Evolutionary conservation across 2,797 vertebrate species (phyloP), one percentile per base, ranked within the genome.

Genomic region (Crypturellus tataupa): DNA sequence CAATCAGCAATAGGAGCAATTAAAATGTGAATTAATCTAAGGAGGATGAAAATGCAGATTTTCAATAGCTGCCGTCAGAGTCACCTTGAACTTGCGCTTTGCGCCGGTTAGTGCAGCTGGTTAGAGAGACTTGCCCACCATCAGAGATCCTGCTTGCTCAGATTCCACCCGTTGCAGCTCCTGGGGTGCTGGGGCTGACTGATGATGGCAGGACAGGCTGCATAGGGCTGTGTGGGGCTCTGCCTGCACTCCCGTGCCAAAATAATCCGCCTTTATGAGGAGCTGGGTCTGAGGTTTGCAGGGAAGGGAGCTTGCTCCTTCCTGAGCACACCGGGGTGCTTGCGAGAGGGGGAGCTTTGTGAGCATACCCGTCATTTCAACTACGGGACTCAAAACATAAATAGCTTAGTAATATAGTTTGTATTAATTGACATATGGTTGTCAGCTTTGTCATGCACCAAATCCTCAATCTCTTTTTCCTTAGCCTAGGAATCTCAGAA

Each of bases 11-110:
- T 88, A 91, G 29, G 82, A 96, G 95, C 92, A 97, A 97, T 97
- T 98, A 97, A 97, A 97, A 94, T 87, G 72, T 24, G 85, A 97
- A 96, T 97, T 96, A 97, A 96, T 97, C 82, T 96, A 95, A 96
- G 95, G 87, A 94, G 85, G 96, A 96, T 93, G 89, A 96, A 98
- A 97, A 96, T 85, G 96, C 95, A 96, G 95, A 90, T 95, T 96
- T 71, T 79, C 81, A 95, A 86, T 53, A 77, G 96, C 93, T 94
- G 68, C 90, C 6, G 31, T 46, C 80, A 67, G 80, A 91, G 94
- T 96, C 97, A 97, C 97, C 98, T 98, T 98, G 97, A 97, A 96
- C 95, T 94, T 87, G 72, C n/a, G n/a, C 85, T 40, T 71, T 17
- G 14, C 14, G 13, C 69, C 64, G 71, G 69, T 84, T 72, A 77